Evolutionary conservation across 2,797 vertebrate species (phyloP), one percentile per base, ranked within the genome.

Genomic region (Limosa lapponica): DNA sequence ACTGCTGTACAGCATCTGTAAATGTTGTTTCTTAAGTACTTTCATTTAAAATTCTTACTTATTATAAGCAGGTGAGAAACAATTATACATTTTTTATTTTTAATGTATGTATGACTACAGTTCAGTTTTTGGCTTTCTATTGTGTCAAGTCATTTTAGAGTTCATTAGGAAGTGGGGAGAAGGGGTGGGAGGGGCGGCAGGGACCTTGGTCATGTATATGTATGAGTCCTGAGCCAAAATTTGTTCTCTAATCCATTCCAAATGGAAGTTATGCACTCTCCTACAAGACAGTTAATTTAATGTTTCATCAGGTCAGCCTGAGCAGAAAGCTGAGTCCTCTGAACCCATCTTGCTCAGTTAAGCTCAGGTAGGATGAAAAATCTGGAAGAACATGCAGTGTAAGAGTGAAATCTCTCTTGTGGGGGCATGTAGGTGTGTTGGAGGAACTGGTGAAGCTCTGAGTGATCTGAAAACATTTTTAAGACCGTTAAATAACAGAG

Each of bases 201-300:
- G 16, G 13, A 4, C 6, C 39, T 58, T 7, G 10, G 44, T 70
- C 37, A 24, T 57, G 5, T 34, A 6, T 52, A 15, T 64, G 17
- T 9, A 54, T 86, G 54, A 79, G 34, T 12, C 13, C 39, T 81
- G 65, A 89, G 52, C 51, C 39, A 64, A 64, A 88, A 57, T 75
- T 84, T 71, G 30, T 59, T 81, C 43, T 71, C 75, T 83, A 39
- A 86, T 39, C n/a, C 37, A 37, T 77, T 77, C 48, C 69, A 81
- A 82, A 66, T 67, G 24, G 48, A 86, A 93, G 44, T 83, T 81
- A 59, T 71, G 86, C 27, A 43, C 6, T 81, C 32, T 66, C 67
- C 25, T 88, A 61, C 14, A 57, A 77, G 37, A 57, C 55, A 71
- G 66, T 78, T 89, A 82, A 82, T 85, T 82, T 85, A 82, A 65